These are phyloP conservation scores for Myotis yumanensis DNA, from an alignment of 2,113 vertebrate genomes.

Conservation along the genomic window DNA sequence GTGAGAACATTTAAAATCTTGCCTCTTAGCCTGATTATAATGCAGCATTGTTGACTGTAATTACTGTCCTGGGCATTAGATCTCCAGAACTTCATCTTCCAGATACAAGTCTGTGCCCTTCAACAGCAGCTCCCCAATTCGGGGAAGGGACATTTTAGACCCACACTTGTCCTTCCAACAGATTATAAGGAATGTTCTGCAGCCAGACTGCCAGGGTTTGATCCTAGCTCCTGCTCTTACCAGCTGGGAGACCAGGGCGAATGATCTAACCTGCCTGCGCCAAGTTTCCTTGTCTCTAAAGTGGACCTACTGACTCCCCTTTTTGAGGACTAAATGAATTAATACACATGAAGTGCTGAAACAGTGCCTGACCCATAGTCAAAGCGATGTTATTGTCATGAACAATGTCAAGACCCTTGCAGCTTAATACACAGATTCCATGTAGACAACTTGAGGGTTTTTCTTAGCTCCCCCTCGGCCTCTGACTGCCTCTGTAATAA, in stretches of 20 bases:
- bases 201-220: not conserved
- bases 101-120: not conserved
- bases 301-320: not conserved
- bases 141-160: not conserved
- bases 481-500: not conserved
- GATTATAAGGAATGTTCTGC: not conserved
- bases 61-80: not conserved
- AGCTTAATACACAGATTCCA: not conserved
- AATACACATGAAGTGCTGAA: not conserved
- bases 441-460: not conserved
- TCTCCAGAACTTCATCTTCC: not conserved
- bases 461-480: not conserved
- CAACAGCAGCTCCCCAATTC: not conserved
- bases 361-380: not conserved
- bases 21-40: not conserved
- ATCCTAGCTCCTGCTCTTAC: not conserved
- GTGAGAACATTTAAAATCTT: not conserved
- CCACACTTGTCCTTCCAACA: not conserved
- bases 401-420: not conserved
- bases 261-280: not conserved
- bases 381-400: not conserved
- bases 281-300: not conserved
- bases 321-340: constrained; percentile 1
- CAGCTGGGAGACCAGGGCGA: not conserved
- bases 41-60: not conserved